These are phyloP conservation scores for Polydrusus pterygomalis DNA, from an alignment of 2,888 invertebrate species.

Conservation along the genomic window DNA sequence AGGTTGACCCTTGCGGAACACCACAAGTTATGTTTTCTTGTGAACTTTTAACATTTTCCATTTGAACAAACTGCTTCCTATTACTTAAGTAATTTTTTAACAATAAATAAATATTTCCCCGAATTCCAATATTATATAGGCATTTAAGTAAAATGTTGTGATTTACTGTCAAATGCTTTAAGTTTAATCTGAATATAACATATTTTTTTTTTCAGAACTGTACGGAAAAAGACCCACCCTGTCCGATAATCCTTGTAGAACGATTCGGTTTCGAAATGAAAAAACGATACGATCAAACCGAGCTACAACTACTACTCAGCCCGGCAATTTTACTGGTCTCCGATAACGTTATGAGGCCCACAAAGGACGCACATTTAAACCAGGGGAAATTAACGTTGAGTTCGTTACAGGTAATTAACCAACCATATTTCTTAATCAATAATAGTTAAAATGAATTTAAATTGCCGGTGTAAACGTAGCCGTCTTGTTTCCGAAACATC, in stretches of 20 bases:
- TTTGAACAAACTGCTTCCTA: no score
- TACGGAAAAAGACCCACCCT: constrained; percentile 91
- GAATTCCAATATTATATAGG: no score
- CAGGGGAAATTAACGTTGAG: constrained; percentile 91
- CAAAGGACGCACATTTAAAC: constrained; percentile 82
- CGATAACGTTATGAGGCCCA: constrained; percentile 82
- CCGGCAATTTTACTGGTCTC: constrained; percentile 89
- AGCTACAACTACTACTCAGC: constrained; percentile 90
- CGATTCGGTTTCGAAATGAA: constrained; percentile 98
- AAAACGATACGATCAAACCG: constrained; percentile 93
- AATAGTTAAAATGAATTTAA: background rate
- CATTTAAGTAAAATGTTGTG: no score
- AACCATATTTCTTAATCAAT: background rate
- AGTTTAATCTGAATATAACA: no score
- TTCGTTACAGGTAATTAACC: constrained; percentile 84
- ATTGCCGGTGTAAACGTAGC: background rate
- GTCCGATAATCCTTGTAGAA: constrained; percentile 91
- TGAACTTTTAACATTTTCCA: no score
- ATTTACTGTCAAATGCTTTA: background rate
- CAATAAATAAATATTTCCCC: no score
- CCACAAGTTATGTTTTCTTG: no score
- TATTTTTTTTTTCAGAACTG: constrained; percentile 79
- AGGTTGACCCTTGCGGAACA: no score
- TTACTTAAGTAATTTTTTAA: no score
- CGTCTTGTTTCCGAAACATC: background rate